Evolutionary conservation across 2,888 invertebrate genomes (phyloP), one percentile per base, ranked within the genome.

Genomic region (Rhagium mordax): DNA sequence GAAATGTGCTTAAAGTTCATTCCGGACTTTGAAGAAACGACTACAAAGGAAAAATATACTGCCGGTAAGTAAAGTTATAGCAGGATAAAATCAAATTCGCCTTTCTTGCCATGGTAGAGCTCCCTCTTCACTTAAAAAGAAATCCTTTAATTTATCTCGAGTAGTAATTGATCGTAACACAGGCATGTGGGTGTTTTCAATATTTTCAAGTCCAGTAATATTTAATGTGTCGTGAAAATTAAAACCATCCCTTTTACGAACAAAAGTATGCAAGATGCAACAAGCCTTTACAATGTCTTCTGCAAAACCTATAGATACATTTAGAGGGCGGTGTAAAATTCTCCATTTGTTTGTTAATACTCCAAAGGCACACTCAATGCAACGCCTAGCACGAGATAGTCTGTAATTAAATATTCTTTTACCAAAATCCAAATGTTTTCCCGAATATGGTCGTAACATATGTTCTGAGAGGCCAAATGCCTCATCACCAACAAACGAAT

Each of bases 401-500:
- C 62, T 15, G 20, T 48, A 47, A 48, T 62, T 24, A 24, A 24
- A 24, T 24, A 24, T 24, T 24, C 24, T 24, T 24, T 24, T 24
- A 24, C 49, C 49, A 53, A 29, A 51, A 53, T 27, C 33, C 13
- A 66, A 55, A 66, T 66, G 27, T 29, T 66, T 53, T 15, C 66
- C 66, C 5, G 53, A 29, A 53, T 66, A 66, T 66, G 66, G 55
- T 21, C 66, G 27, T 33, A 66, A 53, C 10, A 66, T n/a, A 55
- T 66, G 29, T 53, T 51, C 33, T 53, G 53, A 66, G 53, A 66
- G 55, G 33, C 53, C 53, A 53, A 66, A 66, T 33, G 66, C 66
- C 8, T 66, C 66, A 66, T 66, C 66, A 16, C 53, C 66, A 66
- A 66, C 66, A 53, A 66, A 66, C 49, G 49, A 49, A 53, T 53